Evolutionary conservation across 2,888 invertebrate species (phyloP).

Genomic region (Neuroscelio doddi): DNA sequence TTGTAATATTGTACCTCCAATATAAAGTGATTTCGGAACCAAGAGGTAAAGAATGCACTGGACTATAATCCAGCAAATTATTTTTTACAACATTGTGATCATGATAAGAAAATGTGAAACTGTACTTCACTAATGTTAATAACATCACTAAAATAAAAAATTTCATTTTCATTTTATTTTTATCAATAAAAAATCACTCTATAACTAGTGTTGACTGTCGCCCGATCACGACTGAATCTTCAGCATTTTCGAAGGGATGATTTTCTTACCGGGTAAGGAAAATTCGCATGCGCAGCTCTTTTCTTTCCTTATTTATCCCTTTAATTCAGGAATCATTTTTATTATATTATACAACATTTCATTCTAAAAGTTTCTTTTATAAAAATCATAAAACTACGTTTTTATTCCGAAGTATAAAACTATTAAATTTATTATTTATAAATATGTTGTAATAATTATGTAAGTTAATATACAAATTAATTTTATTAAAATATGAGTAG

Average conservation of each 20-base stretch:
- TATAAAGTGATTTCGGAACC: conserved; percentile 65
- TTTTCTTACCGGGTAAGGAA: conserved; percentile 31
- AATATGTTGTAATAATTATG: too few relatives aligned
- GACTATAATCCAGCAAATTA: conserved; percentile 19
- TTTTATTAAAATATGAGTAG: too few relatives aligned
- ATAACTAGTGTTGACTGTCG: conserved; percentile 8
- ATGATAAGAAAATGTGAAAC: conserved; percentile 24
- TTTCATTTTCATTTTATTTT: conserved; percentile 13
- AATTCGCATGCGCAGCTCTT: conserved; percentile 38
- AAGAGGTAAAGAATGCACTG: conserved; percentile 63
- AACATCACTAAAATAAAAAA: conserved; percentile 28
- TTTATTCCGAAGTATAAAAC: too few relatives aligned
- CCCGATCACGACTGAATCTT: conserved; percentile 16
- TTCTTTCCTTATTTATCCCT: too few relatives aligned
- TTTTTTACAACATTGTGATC: conserved; percentile 17
- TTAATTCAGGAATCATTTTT: too few relatives aligned
- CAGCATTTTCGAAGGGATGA: conserved; percentile 32
- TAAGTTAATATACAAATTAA: too few relatives aligned
- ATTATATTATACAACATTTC: too few relatives aligned
- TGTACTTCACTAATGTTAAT: conserved; percentile 10
- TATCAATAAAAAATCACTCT: background rate
- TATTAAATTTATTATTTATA: too few relatives aligned
- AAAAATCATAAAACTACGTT: too few relatives aligned
- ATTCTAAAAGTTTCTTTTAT: too few relatives aligned
- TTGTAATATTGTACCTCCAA: conserved; percentile 63